Conservation (phyloP, 2,113 vertebrate genomes). For the Mobula hypostoma region DNA sequence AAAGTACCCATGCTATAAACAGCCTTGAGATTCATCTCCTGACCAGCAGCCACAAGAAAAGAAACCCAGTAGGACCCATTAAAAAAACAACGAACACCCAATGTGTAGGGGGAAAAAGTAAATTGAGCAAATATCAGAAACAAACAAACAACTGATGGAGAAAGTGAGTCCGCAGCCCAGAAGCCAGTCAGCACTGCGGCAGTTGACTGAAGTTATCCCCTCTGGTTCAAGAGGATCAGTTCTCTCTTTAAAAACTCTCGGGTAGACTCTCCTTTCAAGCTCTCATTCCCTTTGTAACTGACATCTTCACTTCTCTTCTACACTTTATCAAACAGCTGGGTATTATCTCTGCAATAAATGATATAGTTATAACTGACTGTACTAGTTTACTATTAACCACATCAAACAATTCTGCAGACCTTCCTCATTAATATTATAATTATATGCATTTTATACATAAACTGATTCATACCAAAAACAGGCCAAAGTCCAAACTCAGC, state of each 20-base stretch:
- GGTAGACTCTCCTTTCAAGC: neutral
- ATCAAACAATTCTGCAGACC: neutral
- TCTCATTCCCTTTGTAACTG: neutral
- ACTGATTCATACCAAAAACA: neutral
- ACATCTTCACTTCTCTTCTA: neutral
- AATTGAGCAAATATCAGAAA: no score
- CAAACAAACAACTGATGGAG: no score
- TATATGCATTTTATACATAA: neutral
- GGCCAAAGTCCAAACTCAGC: neutral
- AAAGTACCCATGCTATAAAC: no score
- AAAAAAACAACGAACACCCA: no score
- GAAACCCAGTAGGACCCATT: no score
- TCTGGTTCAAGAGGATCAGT: no score
- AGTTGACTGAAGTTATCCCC: no score
- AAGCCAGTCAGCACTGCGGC: no score
- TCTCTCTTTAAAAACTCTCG: neutral
- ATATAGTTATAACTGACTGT: neutral
- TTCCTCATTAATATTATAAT: neutral
- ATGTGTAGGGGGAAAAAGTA: no score
- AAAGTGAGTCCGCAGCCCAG: no score
- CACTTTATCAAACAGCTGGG: neutral
- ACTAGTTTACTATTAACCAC: neutral
- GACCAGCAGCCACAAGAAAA: no score
- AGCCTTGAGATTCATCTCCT: no score
- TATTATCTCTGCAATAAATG: neutral